Evolutionary conservation across 2,888 invertebrate species (phyloP).

Genomic region (Mesorhabditis sp.): DNA sequence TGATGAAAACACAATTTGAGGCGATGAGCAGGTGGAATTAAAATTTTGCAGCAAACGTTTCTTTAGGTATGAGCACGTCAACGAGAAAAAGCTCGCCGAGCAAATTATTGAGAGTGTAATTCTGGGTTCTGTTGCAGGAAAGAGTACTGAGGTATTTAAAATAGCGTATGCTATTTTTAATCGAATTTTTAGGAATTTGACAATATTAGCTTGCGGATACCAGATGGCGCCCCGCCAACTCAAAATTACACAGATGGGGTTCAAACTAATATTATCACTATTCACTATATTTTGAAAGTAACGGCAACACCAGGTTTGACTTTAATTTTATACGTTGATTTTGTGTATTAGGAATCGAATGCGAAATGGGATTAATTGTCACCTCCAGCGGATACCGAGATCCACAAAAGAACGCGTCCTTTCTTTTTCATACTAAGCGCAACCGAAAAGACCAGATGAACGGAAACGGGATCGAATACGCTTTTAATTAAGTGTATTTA

Average conservation of each 20-base stretch:
- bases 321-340: background rate
- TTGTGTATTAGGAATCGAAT: conserved; percentile 44
- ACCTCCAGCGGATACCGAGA: conserved; percentile 48
- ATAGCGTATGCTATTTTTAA: conserved; percentile 1
- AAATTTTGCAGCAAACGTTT: background rate
- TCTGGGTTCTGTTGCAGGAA: conserved; percentile 43
- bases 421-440: conserved; percentile 14
- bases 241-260: conserved; percentile 34
- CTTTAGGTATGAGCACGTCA: conserved; percentile 53
- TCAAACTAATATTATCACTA: conserved; percentile 43
- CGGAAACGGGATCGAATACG: background rate
- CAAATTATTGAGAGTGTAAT: conserved; percentile 42
- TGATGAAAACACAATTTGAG: conserved; percentile 53
- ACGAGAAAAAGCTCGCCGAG: conserved; percentile 52
- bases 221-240: conserved; percentile 47
- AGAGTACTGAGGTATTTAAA: conserved; percentile 30
- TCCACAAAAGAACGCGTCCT: conserved; percentile 33
- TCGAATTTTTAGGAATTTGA: conserved; percentile 32
- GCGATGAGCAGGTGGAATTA: conserved; percentile 25
- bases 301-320: conserved; percentile 45
- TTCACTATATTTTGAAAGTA: conserved; percentile 51
- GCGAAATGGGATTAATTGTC: conserved; percentile 50
- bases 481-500: background rate
- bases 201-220: conserved; percentile 37
- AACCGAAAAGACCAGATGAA: conserved; percentile 1